Conservation (phyloP, 2,888 invertebrate species). For the Ischnus inquisitorius region DNA sequence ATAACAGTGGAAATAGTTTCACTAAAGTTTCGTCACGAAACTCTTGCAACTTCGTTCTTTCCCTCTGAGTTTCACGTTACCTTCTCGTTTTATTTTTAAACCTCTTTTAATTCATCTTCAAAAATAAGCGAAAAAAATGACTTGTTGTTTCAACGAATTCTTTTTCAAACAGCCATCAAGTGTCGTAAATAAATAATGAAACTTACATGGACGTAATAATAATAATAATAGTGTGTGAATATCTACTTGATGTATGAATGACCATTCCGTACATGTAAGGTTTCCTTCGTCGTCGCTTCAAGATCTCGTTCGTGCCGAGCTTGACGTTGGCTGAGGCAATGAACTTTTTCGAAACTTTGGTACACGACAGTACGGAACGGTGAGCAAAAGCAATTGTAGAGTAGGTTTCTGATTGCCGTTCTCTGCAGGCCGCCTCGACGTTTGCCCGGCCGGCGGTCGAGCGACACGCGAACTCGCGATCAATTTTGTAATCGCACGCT, state of each 20-base stretch:
- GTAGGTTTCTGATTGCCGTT: constrained; percentile 5
- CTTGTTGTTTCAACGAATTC: too few relatives aligned
- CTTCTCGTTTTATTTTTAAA: background rate
- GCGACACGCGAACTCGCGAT: constrained; percentile 45
- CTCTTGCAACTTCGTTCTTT: background rate
- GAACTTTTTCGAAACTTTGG: background rate
- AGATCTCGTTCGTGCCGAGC: background rate
- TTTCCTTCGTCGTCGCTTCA: background rate
- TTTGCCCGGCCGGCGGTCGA: constrained; percentile 2
- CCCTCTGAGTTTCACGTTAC: background rate
- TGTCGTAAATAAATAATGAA: too few relatives aligned
- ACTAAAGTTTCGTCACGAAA: background rate
- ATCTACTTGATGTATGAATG: background rate
- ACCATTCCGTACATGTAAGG: background rate
- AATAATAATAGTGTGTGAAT: too few relatives aligned
- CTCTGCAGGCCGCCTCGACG: background rate
- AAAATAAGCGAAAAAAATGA: too few relatives aligned
- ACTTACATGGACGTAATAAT: too few relatives aligned
- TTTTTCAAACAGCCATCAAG: too few relatives aligned
- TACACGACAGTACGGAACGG: background rate
- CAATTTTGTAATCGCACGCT: constrained; percentile 42
- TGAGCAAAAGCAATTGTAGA: background rate
- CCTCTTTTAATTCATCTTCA: background rate
- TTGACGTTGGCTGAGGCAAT: background rate
- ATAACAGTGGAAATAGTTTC: constrained; percentile 6